Base-by-base conservation (phyloP, 2,113 vertebrate genomes). In the Carlito syrichta region DNA sequence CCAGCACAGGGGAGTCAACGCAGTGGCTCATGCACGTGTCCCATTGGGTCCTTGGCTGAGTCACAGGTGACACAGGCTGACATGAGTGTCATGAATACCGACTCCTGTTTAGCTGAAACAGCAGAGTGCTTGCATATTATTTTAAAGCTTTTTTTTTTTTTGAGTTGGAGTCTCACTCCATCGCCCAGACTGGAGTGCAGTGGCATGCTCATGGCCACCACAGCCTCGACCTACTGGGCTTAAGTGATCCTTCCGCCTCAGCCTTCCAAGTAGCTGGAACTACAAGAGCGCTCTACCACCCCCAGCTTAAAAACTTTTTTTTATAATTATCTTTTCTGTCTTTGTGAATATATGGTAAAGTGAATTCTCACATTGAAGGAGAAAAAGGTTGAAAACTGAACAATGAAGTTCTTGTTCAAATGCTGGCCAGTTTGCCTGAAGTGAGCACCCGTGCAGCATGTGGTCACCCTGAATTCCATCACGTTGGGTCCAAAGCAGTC, bases 121-220 rank as follows among this genome's bases (percentile, higher is more conserved):
- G 4, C 62, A 62, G 56, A 58, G 63, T 83, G 23, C 85, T 95
- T 86, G 86, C 54, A 66, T 81, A 58, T 56, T 90, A 68, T 50
- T 69, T 89, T 90, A 84, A 63, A 91, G 45, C 22, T 92, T 45
- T 86, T 84, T 88, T 92, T n/a, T n/a, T n/a, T n/a, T n/a, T n/a
- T n/a, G n/a, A n/a, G n/a, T n/a, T n/a, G n/a, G n/a, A n/a, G n/a
- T n/a, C n/a, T n/a, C n/a, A n/a, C n/a, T n/a, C n/a, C n/a, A n/a
- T n/a, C n/a, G n/a, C n/a, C n/a, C n/a, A n/a, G n/a, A n/a, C n/a
- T n/a, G n/a, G n/a, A n/a, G n/a, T n/a, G n/a, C n/a, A n/a, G n/a
- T n/a, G n/a, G n/a, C n/a, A n/a, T n/a, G n/a, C n/a, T n/a, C n/a
- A n/a, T n/a, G n/a, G n/a, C n/a, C n/a, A n/a, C n/a, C n/a, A n/a